Evolutionary conservation across 1,140 invertebrate genomes (phyloP).

Genomic region (Scaptomyza graminum): DNA sequence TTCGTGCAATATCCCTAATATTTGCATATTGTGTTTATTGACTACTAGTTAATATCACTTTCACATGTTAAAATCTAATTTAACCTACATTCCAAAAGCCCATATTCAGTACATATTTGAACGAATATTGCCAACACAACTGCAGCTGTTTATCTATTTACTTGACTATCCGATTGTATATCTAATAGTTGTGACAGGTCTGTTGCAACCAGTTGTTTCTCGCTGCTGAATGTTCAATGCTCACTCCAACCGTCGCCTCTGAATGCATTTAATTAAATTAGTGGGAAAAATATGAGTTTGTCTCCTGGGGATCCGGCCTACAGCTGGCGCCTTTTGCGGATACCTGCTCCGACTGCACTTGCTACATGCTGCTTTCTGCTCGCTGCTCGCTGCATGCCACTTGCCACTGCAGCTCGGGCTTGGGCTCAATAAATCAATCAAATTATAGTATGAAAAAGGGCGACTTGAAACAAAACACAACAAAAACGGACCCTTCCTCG

Average conservation of each 20-base stretch:
- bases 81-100: background rate
- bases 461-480: constrained; percentile 11
- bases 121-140: background rate
- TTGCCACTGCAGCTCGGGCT: constrained; percentile 19
- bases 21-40: constrained; percentile 13
- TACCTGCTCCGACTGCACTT: constrained; percentile 36
- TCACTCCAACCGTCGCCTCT: constrained; percentile 4
- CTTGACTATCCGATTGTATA: constrained; percentile 26
- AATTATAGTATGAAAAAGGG: constrained; percentile 45
- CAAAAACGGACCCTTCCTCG: constrained; percentile 21
- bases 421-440: constrained; percentile 74
- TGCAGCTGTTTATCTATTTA: constrained; percentile 9
- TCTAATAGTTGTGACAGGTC: constrained; percentile 66
- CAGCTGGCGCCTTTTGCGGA: constrained; percentile 28
- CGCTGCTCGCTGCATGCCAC: constrained; percentile 5
- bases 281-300: constrained; percentile 4
- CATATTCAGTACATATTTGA: background rate
- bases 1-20: background rate
- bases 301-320: constrained; percentile 6
- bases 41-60: background rate
- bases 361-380: constrained; percentile 26
- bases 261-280: constrained; percentile 74
- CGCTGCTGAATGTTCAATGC: background rate
- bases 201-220: background rate
- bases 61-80: background rate